phyloP scores from a whole-genome alignment of 2,888 invertebrate species.

The Cephonodes hylas region DNA sequence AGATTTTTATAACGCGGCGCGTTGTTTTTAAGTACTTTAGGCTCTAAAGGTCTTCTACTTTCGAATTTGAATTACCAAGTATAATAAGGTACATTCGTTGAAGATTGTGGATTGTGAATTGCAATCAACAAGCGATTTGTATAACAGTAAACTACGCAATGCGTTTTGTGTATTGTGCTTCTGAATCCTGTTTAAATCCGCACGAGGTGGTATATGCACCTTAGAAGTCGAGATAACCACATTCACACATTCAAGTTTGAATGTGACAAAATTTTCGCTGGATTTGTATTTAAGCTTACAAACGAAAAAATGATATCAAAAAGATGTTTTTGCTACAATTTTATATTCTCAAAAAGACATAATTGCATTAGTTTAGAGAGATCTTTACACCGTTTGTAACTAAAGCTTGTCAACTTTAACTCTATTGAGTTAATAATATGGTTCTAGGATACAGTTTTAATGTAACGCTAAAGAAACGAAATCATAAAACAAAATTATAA shows the following conservation, averaged over 20 bases:
- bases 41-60: conserved; percentile 11
- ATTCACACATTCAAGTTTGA: background rate
- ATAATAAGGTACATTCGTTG: background rate
- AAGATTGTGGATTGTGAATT: background rate
- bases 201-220: background rate
- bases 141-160: background rate
- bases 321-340: no score
- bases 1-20: background rate
- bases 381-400: no score
- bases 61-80: conserved; percentile 11
- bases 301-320: background rate
- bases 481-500: no score
- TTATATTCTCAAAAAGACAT: no score
- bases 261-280: background rate
- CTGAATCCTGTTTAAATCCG: background rate
- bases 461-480: no score
- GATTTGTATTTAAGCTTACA: background rate
- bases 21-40: background rate
- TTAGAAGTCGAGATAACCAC: background rate
- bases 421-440: no score
- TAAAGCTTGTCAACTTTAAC: no score
- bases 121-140: background rate
- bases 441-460: no score
- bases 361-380: no score
- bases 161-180: background rate